phyloP scores from a whole-genome alignment of 2,888 invertebrate genomes.

The Hydroisotoma schaefferi region DNA sequence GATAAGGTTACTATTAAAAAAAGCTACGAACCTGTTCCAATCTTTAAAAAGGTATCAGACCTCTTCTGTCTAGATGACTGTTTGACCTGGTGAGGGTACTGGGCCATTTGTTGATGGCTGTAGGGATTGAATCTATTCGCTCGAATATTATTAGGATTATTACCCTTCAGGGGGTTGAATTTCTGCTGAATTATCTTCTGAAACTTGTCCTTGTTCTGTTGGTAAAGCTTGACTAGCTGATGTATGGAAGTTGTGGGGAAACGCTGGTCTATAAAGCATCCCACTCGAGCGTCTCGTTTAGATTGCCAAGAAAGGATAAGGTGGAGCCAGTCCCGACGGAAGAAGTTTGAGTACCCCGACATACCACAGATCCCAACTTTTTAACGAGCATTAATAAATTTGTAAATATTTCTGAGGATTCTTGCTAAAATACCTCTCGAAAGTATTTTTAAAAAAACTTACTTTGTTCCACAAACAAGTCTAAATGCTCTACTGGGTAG shows the following conservation, averaged over 20 bases:
- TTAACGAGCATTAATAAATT: slow-evolving; percentile 28
- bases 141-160: no score
- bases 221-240: slow-evolving; percentile 11
- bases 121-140: no score
- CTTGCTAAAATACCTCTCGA: slow-evolving; percentile 18
- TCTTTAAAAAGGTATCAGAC: slow-evolving; percentile 27
- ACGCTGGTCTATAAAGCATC: slow-evolving; percentile 24
- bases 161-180: no score
- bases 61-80: slow-evolving; percentile 28
- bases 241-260: neutral
- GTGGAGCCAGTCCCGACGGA: slow-evolving; percentile 51
- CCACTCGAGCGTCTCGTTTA: neutral
- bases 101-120: no score
- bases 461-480: slow-evolving; percentile 44
- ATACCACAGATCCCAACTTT: slow-evolving; percentile 57
- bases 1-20: no score
- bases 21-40: no score
- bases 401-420: neutral
- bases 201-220: slow-evolving; percentile 8
- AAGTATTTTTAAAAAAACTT: neutral
- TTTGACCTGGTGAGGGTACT: no score
- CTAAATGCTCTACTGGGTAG: slow-evolving; percentile 35
- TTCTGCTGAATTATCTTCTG: slow-evolving; percentile 1
- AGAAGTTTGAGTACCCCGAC: slow-evolving; percentile 55
- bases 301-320: slow-evolving; percentile 53